phyloP scores from a whole-genome alignment of 2,888 invertebrate species.

The Cosmopolites sordidus region DNA sequence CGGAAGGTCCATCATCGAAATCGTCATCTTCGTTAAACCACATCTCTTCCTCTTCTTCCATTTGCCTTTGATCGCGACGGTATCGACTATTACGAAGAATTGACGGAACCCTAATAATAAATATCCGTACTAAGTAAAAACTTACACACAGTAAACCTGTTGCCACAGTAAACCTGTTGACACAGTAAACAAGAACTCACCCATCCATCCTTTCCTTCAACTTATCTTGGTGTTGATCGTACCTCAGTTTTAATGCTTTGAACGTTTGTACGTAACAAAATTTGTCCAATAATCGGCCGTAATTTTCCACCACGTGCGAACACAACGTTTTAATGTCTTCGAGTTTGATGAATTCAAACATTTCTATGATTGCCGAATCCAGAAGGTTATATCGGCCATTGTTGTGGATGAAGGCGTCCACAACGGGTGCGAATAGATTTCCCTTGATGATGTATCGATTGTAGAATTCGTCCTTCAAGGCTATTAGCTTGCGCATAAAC shows the following conservation, averaged over 20 bases:
- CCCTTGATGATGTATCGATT: conserved; percentile 93
- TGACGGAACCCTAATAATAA: conserved; percentile 63
- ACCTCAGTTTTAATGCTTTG: conserved; percentile 82
- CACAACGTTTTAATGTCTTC: conserved; percentile 88
- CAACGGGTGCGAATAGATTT: conserved; percentile 91
- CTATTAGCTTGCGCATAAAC: conserved; percentile 94
- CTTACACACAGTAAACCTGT: too few relatives aligned
- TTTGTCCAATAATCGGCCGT: conserved; percentile 76
- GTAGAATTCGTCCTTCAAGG: conserved; percentile 97
- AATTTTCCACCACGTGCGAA: conserved; percentile 94
- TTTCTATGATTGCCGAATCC: conserved; percentile 97
- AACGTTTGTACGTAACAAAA: conserved; percentile 99
- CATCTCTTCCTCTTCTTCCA: conserved; percentile 97
- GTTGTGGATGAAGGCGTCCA: conserved; percentile 94
- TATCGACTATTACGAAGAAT: conserved; percentile 77
- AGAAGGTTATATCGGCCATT: conserved; percentile 97
- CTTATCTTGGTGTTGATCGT: conserved; percentile 89
- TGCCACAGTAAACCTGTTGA: too few relatives aligned
- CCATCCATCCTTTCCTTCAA: conserved; percentile 71
- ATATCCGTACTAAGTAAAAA: too few relatives aligned
- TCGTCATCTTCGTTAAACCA: conserved; percentile 99
- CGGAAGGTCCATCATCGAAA: conserved; percentile 66
- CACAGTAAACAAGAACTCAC: conserved; percentile 32
- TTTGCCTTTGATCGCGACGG: conserved; percentile 85
- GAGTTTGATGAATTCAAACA: conserved; percentile 97